phyloP scores from a whole-genome alignment of 2,888 invertebrate species.

The Asteroscopus sphinx region DNA sequence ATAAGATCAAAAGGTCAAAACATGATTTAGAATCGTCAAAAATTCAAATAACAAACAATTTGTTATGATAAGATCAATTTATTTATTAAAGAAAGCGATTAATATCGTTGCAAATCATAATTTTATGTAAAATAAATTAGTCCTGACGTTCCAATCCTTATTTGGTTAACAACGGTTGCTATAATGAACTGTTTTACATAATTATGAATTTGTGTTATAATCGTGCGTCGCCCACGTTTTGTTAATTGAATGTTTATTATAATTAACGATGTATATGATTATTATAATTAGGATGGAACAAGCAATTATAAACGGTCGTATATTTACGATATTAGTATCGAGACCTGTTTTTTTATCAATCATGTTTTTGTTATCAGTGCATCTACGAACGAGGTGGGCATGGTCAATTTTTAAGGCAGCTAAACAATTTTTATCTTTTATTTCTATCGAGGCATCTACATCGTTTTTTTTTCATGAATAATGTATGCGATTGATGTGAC shows the following conservation, averaged over 20 bases:
- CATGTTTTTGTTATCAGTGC: slow-evolving; percentile 4
- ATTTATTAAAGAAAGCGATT: slow-evolving; percentile 20
- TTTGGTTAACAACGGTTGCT: slow-evolving; percentile 5
- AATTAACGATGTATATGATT: slow-evolving; percentile 38
- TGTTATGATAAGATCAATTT: slow-evolving; percentile 29
- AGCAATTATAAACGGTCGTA: slow-evolving; percentile 25
- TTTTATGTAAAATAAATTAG: slow-evolving; percentile 15
- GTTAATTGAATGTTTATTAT: slow-evolving; percentile 42
- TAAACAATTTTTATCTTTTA: neutral
- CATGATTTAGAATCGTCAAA: slow-evolving; percentile 18
- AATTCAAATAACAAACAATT: slow-evolving; percentile 12
- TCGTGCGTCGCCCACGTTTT: slow-evolving; percentile 5
- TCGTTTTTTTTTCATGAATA: too few relatives aligned
- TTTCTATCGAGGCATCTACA: too few relatives aligned
- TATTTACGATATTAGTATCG: slow-evolving; percentile 23
- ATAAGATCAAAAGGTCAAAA: slow-evolving; percentile 38
- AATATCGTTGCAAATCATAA: slow-evolving; percentile 15
- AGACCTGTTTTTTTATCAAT: slow-evolving; percentile 15
- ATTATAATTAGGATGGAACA: slow-evolving; percentile 36
- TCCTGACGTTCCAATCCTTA: slow-evolving; percentile 8
- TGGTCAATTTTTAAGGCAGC: neutral
- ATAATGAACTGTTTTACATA: slow-evolving; percentile 30
- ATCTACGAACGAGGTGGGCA: neutral
- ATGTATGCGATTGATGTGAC: too few relatives aligned
- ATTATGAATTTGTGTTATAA: slow-evolving; percentile 13